These are phyloP conservation scores for Uloborus diversus DNA, from an alignment of 1,140 invertebrate genomes.

Conservation along the genomic window DNA sequence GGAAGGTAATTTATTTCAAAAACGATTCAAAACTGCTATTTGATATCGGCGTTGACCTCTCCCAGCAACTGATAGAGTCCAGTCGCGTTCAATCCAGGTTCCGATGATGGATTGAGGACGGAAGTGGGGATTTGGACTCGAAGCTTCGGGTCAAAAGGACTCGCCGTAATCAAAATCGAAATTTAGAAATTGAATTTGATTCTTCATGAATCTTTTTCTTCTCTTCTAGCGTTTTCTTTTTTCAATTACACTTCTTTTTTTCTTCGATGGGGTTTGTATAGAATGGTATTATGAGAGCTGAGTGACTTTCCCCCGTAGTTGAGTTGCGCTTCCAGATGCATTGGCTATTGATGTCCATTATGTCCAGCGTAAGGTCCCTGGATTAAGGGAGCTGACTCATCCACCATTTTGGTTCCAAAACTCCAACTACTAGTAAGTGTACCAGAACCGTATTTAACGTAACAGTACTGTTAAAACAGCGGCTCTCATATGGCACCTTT, in stretches of 20 bases:
- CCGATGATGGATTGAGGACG: slow-evolving; percentile 17
- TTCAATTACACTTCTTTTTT: slow-evolving; percentile 29
- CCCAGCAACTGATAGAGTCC: slow-evolving; percentile 34
- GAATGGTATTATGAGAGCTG: slow-evolving; percentile 31
- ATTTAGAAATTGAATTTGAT: slow-evolving; percentile 54
- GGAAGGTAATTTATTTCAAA: slow-evolving; percentile 50
- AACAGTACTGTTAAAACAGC: too few species aligned
- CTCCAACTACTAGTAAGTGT: too few species aligned
- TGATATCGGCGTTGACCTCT: slow-evolving; percentile 43
- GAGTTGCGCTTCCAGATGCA: slow-evolving; percentile 22
- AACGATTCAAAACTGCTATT: slow-evolving; percentile 53
- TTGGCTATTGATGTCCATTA: slow-evolving; percentile 45
- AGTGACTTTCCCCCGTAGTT: background rate
- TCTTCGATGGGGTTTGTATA: too few species aligned
- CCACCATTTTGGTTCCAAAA: too few species aligned
- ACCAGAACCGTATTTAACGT: too few species aligned
- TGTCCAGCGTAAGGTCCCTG: too few species aligned
- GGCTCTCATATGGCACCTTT: too few species aligned
- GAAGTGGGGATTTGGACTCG: slow-evolving; percentile 13
- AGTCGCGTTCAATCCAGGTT: background rate
- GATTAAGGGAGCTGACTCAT: too few species aligned
- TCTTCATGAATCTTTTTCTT: slow-evolving; percentile 49
- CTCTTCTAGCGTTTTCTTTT: slow-evolving; percentile 47
- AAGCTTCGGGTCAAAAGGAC: slow-evolving; percentile 27
- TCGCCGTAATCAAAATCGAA: slow-evolving; percentile 28